A percentile compares a stretch with the other conserved stretches of the same genome.
phyloP scores from a whole-genome alignment of 2,797 vertebrate species.

The Ataeniobius toweri region DNA sequence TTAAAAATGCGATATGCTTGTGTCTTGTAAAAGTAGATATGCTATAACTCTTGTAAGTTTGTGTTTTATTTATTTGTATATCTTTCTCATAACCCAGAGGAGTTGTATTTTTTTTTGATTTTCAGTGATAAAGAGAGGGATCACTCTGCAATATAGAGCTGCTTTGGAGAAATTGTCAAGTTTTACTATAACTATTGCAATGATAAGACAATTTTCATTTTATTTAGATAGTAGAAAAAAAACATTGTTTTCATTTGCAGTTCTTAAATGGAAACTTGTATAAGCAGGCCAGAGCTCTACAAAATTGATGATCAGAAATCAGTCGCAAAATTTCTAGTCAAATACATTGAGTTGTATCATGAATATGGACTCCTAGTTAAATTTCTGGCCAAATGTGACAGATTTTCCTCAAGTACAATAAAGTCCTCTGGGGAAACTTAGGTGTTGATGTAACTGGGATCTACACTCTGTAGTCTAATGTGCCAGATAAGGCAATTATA shows the following conservation, averaged over 20 bases:
- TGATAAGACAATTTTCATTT: too few species aligned
- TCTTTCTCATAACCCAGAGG: too few species aligned
- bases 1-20: too few species aligned
- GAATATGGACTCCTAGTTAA: not conserved
- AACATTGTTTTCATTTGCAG: not conserved
- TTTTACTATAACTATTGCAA: too few species aligned
- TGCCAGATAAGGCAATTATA: constrained; percentile 67
- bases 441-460: constrained; percentile 42
- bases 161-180: too few species aligned
- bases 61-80: too few species aligned
- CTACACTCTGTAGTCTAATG: constrained; percentile 39
- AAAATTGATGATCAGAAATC: not conserved
- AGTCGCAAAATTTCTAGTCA: not conserved
- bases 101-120: too few species aligned
- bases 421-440: constrained; percentile 41
- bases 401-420: constrained; percentile 33
- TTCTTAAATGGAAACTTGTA: not conserved
- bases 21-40: too few species aligned
- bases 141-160: too few species aligned
- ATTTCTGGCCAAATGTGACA: constrained; percentile 32
- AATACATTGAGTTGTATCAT: not conserved
- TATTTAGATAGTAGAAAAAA: not conserved
- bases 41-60: too few species aligned
- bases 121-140: too few species aligned
- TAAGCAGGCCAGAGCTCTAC: not conserved